A percentile compares a stretch with the other conserved stretches of the same genome.
Conservation (phyloP, 2,888 invertebrate species). For the Epicampocera succincta region DNA sequence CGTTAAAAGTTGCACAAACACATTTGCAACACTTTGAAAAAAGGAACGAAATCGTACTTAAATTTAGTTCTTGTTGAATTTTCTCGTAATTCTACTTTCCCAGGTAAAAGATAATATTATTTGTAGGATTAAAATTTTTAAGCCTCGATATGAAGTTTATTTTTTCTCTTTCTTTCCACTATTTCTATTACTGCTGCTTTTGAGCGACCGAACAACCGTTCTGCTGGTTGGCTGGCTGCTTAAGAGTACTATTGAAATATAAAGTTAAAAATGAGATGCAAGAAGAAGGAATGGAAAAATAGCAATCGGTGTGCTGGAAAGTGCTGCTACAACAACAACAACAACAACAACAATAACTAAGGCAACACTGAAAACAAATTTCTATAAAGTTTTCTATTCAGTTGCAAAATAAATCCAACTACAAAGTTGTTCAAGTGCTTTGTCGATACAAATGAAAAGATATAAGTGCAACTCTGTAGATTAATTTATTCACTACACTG, state of each 20-base stretch:
- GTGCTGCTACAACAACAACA: slow-evolving; percentile 34
- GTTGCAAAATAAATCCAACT: slow-evolving; percentile 40
- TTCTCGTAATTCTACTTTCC: slow-evolving; percentile 14
- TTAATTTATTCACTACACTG: slow-evolving; percentile 15
- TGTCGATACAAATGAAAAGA: slow-evolving; percentile 48
- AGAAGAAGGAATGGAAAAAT: slow-evolving; percentile 10
- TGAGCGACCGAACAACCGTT: slow-evolving; percentile 7
- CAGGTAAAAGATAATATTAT: slow-evolving; percentile 60
- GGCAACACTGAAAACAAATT: slow-evolving; percentile 17
- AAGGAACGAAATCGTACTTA: not conserved
- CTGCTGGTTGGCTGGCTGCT: slow-evolving; percentile 19
- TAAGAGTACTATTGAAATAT: slow-evolving; percentile 5
- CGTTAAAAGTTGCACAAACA: not conserved
- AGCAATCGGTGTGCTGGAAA: slow-evolving; percentile 50
- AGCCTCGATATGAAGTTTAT: slow-evolving; percentile 58
- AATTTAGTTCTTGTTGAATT: slow-evolving; percentile 24
- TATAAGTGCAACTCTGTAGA: slow-evolving; percentile 31
- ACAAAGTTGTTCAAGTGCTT: slow-evolving; percentile 46
- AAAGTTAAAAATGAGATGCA: slow-evolving; percentile 8
- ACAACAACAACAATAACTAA: no score
- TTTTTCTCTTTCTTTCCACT: slow-evolving; percentile 6
- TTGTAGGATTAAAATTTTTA: slow-evolving; percentile 63
- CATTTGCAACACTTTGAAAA: not conserved
- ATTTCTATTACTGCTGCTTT: slow-evolving; percentile 13
- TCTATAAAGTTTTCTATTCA: slow-evolving; percentile 64